Percentiles rank a stretch among this genome's conserved stretches.
Evolutionary conservation across 2,797 vertebrate species (phyloP).

Genomic region (Sebastes hubbsi): DNA sequence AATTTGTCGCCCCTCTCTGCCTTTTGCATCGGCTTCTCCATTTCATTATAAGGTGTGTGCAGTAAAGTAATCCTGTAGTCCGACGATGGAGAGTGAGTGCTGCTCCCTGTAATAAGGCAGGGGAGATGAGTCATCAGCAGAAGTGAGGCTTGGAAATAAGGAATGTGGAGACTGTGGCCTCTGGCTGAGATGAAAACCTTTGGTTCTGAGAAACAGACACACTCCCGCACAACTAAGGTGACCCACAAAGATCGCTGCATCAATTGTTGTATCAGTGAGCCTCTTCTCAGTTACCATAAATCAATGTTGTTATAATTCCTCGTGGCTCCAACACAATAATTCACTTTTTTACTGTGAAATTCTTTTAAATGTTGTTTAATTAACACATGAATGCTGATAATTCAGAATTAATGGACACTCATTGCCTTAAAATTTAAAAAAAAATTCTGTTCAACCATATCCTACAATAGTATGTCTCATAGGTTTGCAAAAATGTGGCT

Average conservation of each 20-base stretch:
- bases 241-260: slow-evolving; percentile 54
- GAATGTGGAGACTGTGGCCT: slow-evolving; percentile 74
- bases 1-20: slow-evolving; percentile 47
- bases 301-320: slow-evolving; percentile 43
- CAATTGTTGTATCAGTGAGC: slow-evolving; percentile 39
- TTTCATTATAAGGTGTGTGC: slow-evolving; percentile 80
- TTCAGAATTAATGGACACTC: background rate
- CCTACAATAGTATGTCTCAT: background rate
- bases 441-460: background rate
- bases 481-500: background rate
- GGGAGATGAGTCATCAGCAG: slow-evolving; percentile 84
- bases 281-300: slow-evolving; percentile 38
- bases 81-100: slow-evolving; percentile 68
- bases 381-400: background rate
- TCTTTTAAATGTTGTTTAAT: background rate
- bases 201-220: slow-evolving; percentile 65
- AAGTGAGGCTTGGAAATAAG: slow-evolving; percentile 74
- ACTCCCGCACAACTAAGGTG: slow-evolving; percentile 56
- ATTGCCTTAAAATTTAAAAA: background rate
- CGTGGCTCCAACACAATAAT: slow-evolving; percentile 10
- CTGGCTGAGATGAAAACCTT: slow-evolving; percentile 77
- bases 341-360: slow-evolving; percentile 11
- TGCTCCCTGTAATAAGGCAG: slow-evolving; percentile 80
- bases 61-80: slow-evolving; percentile 79
- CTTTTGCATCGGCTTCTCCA: slow-evolving; percentile 49